Evolutionary conservation across 2,113 vertebrate genomes (phyloP).

Genomic region (Halcyon senegalensis): DNA sequence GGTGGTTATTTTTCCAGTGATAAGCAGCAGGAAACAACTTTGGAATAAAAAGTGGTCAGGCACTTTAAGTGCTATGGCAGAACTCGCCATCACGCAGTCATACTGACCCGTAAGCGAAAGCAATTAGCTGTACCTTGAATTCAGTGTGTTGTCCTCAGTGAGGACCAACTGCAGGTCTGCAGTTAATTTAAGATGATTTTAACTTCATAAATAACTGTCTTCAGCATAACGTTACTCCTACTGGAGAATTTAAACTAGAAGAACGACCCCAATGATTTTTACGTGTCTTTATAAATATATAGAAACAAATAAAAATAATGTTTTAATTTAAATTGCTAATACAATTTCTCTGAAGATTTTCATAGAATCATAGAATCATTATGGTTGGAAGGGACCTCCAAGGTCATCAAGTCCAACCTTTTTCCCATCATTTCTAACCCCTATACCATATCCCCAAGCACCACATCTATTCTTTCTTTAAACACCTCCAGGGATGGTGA

Average conservation of each 20-base stretch:
- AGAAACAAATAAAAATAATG: background rate
- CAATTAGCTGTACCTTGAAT: background rate
- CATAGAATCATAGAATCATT: no score
- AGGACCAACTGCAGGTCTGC: background rate
- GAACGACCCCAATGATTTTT: background rate
- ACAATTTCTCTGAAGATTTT: background rate
- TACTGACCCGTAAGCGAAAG: background rate
- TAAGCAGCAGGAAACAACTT: background rate
- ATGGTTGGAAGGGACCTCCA: no score
- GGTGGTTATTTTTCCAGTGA: background rate
- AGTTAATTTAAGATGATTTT: background rate
- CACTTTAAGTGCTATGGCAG: background rate
- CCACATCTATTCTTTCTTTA: no score
- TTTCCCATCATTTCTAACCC: no score
- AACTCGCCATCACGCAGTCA: background rate
- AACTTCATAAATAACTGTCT: background rate
- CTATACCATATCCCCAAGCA: no score
- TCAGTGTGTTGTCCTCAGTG: background rate
- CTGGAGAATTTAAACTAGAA: background rate
- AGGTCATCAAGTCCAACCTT: no score
- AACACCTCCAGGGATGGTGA: no score
- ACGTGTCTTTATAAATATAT: background rate
- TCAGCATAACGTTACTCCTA: background rate
- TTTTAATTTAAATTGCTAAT: background rate
- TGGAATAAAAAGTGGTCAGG: background rate